Evolutionary conservation across 1,140 invertebrate genomes (phyloP).

Genomic region (Dendroctonus valens): DNA sequence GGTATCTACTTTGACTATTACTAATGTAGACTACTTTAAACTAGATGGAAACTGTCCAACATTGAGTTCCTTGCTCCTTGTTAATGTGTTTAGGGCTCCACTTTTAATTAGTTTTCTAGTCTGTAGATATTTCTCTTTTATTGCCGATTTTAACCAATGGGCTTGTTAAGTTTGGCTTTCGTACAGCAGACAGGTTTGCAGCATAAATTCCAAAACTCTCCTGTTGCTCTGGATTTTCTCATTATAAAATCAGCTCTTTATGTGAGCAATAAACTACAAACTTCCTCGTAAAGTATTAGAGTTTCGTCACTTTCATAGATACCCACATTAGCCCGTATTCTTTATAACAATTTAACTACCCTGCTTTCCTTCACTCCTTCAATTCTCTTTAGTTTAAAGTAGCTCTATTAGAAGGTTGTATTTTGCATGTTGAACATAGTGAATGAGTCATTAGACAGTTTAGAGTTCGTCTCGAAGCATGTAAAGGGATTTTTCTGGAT

Average conservation of each 20-base stretch:
- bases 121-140: no score
- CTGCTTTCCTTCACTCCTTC: not conserved
- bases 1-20: conserved; percentile 14
- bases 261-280: no score
- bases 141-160: not conserved
- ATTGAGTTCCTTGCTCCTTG: no score
- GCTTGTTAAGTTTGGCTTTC: not conserved
- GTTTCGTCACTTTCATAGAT: no score
- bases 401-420: conserved; percentile 32
- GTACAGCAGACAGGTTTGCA: no score
- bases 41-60: conserved; percentile 8
- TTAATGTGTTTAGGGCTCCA: no score
- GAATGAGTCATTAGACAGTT: conserved; percentile 24
- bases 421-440: conserved; percentile 35
- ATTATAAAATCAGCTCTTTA: no score
- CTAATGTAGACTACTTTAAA: conserved; percentile 24
- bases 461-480: conserved; percentile 2
- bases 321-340: not conserved
- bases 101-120: no score
- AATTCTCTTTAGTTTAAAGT: conserved; percentile 30
- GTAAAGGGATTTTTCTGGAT: no score
- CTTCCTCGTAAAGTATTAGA: no score
- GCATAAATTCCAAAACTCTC: no score
- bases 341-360: not conserved
- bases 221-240: no score